Evolutionary conservation across 2,888 invertebrate species (phyloP).

Genomic region (Litoditis marina): DNA sequence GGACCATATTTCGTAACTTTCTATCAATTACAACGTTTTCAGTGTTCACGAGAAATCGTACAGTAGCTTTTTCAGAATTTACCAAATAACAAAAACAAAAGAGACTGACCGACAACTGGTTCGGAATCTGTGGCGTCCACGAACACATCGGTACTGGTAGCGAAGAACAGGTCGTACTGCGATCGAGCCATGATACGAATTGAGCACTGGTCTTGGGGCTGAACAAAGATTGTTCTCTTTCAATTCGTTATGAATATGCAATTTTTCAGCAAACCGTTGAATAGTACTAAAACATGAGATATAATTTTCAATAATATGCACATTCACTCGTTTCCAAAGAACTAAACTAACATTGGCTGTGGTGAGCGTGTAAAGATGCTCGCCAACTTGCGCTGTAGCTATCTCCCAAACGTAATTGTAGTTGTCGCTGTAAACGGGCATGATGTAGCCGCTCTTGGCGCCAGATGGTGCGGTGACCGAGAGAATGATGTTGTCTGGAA

Average conservation of each 20-base stretch:
- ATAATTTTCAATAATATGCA: no score
- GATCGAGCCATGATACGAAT: slow-evolving; percentile 46
- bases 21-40: no score
- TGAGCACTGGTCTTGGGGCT: slow-evolving; percentile 26
- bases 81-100: no score
- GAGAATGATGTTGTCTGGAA: slow-evolving; percentile 34
- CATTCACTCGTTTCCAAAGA: slow-evolving; percentile 43
- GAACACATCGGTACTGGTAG: slow-evolving; percentile 11
- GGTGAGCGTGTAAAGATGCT: slow-evolving; percentile 20
- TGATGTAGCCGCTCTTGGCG: slow-evolving; percentile 11
- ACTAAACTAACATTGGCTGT: slow-evolving; percentile 13
- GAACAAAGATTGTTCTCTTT: no score
- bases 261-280: no score
- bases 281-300: no score
- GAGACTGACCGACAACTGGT: slow-evolving; percentile 28
- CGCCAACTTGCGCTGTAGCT: not conserved
- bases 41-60: no score
- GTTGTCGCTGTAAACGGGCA: slow-evolving; percentile 1
- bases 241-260: no score
- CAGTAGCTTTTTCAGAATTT: no score
- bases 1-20: no score
- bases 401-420: slow-evolving; percentile 6
- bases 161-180: slow-evolving; percentile 44
- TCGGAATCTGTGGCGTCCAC: slow-evolving; percentile 31
- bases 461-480: slow-evolving; percentile 45